phyloP scores from a whole-genome alignment of 2,797 vertebrate species.

The Schizopygopsis pylzovi region DNA sequence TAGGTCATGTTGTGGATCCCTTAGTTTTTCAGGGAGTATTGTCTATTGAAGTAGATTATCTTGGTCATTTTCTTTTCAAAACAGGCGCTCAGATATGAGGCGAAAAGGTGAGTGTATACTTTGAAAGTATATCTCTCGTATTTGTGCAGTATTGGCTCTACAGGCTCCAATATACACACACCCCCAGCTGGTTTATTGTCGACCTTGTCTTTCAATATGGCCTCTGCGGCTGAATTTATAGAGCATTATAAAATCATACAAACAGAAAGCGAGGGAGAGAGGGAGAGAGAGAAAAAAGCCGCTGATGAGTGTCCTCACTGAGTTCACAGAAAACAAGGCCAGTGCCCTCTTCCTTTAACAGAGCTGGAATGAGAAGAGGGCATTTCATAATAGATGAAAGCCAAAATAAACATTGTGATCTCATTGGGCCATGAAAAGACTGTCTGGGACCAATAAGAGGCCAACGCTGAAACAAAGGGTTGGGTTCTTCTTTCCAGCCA shows the following conservation, averaged over 20 bases:
- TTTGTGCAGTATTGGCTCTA: constrained; percentile 38
- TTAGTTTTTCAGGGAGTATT: no score
- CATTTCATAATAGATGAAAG: constrained; percentile 36
- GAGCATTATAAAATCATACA: constrained; percentile 52
- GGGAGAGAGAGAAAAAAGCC: constrained; percentile 14
- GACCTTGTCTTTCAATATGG: constrained; percentile 52
- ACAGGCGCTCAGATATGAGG: constrained; percentile 15
- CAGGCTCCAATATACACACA: constrained; percentile 46
- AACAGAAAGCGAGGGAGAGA: constrained; percentile 21
- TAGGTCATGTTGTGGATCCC: no score
- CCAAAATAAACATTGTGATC: constrained; percentile 24
- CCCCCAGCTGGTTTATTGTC: constrained; percentile 44
- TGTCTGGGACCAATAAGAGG: constrained; percentile 27
- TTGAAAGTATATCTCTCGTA: constrained; percentile 29
- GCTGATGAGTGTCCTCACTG: constrained; percentile 35
- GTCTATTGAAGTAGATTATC: constrained; percentile 13
- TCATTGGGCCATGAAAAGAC: constrained; percentile 27
- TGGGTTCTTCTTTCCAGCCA: constrained; percentile 7
- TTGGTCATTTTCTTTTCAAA: constrained; percentile 14
- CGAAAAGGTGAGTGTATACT: constrained; percentile 5
- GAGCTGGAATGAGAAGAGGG: constrained; percentile 20
- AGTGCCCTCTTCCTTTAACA: constrained; percentile 20
- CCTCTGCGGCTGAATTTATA: constrained; percentile 47
- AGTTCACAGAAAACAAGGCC: constrained; percentile 41
- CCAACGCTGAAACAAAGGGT: not conserved